Evolutionary conservation across 2,888 invertebrate genomes (phyloP).

Genomic region (Xestia sexstrigata): DNA sequence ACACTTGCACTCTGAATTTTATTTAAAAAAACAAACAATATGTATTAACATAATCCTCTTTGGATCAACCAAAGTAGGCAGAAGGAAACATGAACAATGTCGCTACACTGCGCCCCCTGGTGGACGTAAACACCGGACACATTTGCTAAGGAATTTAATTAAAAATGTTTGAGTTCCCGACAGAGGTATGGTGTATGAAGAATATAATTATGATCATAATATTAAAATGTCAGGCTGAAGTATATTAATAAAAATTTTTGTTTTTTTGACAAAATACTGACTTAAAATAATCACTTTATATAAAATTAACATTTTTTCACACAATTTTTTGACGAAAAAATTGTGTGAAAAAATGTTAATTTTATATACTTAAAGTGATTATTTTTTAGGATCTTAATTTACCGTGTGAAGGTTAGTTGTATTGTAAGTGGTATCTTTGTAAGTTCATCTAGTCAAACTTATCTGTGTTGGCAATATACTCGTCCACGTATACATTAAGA

Average conservation of each 20-base stretch:
- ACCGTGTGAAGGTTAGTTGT: background rate
- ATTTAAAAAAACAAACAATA: too few relatives aligned
- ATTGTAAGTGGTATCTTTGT: background rate
- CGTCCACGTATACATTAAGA: background rate
- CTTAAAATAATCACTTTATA: too few relatives aligned
- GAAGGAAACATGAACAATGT: constrained; percentile 15
- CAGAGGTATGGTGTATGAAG: background rate
- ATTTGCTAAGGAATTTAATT: constrained; percentile 45
- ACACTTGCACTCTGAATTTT: too few relatives aligned
- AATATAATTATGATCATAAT: constrained; percentile 1
- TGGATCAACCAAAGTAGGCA: background rate
- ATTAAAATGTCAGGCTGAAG: constrained; percentile 20
- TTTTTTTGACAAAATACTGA: background rate
- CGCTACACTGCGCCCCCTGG: background rate
- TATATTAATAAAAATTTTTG: constrained; percentile 20
- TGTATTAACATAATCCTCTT: background rate
- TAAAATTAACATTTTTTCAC: too few relatives aligned
- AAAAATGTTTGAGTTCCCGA: constrained; percentile 45
- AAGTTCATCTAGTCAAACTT: background rate
- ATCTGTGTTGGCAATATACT: background rate
- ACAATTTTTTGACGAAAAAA: background rate
- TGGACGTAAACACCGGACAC: background rate
- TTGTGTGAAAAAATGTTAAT: too few relatives aligned
- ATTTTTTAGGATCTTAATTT: background rate
- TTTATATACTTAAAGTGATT: background rate